Evolutionary conservation across 2,797 vertebrate genomes (phyloP), one percentile per base, ranked within the genome.

Genomic region (Oreonectes daqikongensis): DNA sequence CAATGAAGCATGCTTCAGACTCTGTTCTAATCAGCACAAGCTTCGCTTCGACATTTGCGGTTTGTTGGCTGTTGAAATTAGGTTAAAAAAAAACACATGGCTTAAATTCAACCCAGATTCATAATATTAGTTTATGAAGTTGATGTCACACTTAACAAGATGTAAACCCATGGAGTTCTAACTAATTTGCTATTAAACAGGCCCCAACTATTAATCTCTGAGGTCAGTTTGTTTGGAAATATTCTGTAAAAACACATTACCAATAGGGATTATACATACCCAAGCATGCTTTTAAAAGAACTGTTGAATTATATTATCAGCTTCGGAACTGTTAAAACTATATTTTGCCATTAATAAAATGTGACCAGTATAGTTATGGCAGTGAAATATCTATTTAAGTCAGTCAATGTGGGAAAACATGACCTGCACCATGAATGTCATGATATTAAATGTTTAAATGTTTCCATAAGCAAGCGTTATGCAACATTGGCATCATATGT

Each of bases 111-210:
- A 69, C 20, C 9, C 24, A 46, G 35, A 69, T 84, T 78, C 80
- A 82, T 69, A 85, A 71, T 40, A 73, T 76, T 65, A 50, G 53
- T 86, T 84, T 79, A 83, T 74, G 40, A 81, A 80, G 76, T 69
- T 90, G 86, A 89, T 81, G 86, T 89, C 81, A 88, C 64, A 42
- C 44, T 84, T 81, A 78, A 86, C 66, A 84, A 83, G 72, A 82
- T 69, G 76, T 48, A 35, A 63, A 82, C 71, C 63, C 63, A 59
- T 69, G 46, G n/a, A 20, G 42, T 68, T 74, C 50, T 79, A 77
- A 65, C 52, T 79, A 28, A 35, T 75, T 70, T 17, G 18, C 72
- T 38, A 72, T 76, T 82, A 82, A 87, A 87, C 55, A 46, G 46
- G 52, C 72, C 63, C 69, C 85, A 78, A 69, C 79, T 32, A 68